Evolutionary conservation across 2,888 invertebrate species (phyloP).

Genomic region (Andrena dorsata): DNA sequence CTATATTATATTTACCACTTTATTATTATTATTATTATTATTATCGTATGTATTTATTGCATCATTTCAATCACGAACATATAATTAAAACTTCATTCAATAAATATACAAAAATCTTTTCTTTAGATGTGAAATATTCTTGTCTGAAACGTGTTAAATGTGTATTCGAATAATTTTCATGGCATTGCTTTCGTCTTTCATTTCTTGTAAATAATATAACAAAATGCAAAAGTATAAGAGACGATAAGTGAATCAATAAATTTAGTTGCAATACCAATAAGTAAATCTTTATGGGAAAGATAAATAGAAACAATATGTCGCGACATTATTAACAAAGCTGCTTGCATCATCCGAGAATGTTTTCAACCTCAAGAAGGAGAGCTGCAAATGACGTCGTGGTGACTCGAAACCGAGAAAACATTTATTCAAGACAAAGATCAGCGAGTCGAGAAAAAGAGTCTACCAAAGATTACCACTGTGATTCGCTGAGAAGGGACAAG

Average conservation of each 20-base stretch:
- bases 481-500: slow-evolving; percentile 72
- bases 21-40: no score
- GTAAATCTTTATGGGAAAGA: background rate
- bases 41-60: no score
- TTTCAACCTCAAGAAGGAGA: slow-evolving; percentile 7
- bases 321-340: background rate
- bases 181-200: no score
- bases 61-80: background rate
- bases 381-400: slow-evolving; percentile 60
- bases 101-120: background rate
- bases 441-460: slow-evolving; percentile 79
- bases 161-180: no score
- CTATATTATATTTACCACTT: no score
- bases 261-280: background rate
- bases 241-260: background rate
- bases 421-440: slow-evolving; percentile 83
- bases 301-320: background rate
- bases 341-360: slow-evolving; percentile 29
- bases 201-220: no score
- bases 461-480: slow-evolving; percentile 81
- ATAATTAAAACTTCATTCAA: background rate
- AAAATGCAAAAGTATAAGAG: no score
- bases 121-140: no score
- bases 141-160: no score
- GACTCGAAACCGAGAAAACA: slow-evolving; percentile 79